A percentile compares a stretch with the other conserved stretches of the same genome.
phyloP scores from a whole-genome alignment of 2,888 invertebrate genomes.

The Dicycla oo region DNA sequence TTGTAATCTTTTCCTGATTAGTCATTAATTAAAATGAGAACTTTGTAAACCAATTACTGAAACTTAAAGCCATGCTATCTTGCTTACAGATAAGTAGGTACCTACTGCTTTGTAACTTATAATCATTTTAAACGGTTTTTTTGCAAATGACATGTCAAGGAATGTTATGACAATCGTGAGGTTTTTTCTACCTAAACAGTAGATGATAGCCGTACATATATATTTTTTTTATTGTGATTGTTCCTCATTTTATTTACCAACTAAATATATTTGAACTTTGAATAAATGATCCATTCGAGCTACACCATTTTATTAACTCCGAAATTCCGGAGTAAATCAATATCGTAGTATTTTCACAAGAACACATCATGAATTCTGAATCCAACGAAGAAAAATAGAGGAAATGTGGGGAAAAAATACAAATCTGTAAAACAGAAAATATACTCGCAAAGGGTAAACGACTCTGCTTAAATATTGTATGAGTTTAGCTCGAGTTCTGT shows the following conservation, averaged over 20 bases:
- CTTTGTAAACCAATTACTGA: slow-evolving; percentile 35
- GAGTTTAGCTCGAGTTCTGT: slow-evolving; percentile 36
- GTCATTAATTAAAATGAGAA: slow-evolving; percentile 36
- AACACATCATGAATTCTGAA: slow-evolving; percentile 35
- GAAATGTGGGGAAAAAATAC: slow-evolving; percentile 27
- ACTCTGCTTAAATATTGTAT: slow-evolving; percentile 65
- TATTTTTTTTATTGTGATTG: not conserved
- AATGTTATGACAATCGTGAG: not conserved
- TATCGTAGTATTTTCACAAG: slow-evolving; percentile 9
- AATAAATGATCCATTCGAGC: slow-evolving; percentile 14
- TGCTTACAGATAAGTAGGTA: not conserved
- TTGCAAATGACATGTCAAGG: not conserved
- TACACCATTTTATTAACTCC: slow-evolving; percentile 6
- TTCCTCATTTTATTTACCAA: not conserved
- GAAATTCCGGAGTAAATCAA: slow-evolving; percentile 1
- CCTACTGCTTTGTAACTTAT: not conserved
- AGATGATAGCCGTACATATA: not conserved
- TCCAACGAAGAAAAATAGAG: slow-evolving; percentile 24
- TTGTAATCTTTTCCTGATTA: slow-evolving; percentile 32
- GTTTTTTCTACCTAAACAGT: too few species aligned
- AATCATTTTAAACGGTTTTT: not conserved
- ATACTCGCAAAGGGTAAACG: slow-evolving; percentile 44
- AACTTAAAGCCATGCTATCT: slow-evolving; percentile 4
- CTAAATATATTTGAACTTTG: not conserved
- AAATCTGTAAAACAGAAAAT: slow-evolving; percentile 32